Base-by-base conservation (phyloP, 2,888 invertebrate species). In the Daptonema setosum region DNA sequence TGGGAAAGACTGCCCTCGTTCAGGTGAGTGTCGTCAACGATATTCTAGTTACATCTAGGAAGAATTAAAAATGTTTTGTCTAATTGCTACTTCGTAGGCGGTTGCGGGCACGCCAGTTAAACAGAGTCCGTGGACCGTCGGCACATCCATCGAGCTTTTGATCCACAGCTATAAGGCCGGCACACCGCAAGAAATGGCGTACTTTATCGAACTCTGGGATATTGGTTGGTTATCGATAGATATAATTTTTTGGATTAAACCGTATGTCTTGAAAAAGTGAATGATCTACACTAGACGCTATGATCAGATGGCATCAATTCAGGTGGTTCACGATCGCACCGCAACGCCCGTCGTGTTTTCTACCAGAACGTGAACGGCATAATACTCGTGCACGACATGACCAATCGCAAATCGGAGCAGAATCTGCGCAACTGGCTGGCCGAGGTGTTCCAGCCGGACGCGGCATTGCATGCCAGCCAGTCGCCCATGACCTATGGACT, bases 331-430 rank as follows among this genome's bases (percentile, higher is more conserved):
- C 81, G 84, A 61, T 85, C 82, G 65, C 95, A 97, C 71, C 80
- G 84, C 68, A 90, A 87, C 71, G 83, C 87, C n/a, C 78, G 93
- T 67, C 80, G 82, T 60, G 86, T 93, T 1, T 95, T 95, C 73
- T 93, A 93, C 73, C 83, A 85, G 68, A 83, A 86, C 30, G 66
- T 64, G 1, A 85, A 93, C 76, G 97, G 93, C 78, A 83, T 93
- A 41, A 87, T 97, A 64, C 76, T 97, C 60, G 91, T 95, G 1
- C 93, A 97, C 71, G 97, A 97, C 75, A 76, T 95, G 66, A 87
- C 87, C 3, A 97, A 97, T 72, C 79, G 87, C 61, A 93, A 93
- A 73, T 91, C 91, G 56, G 87, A 93, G 71, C 80, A 84, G 59
- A 91, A 93, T 75, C 76, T 95, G 59, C 80, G 83, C 2, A 26